Base-by-base conservation (phyloP, 2,113 vertebrate genomes). In the Anolis sagrei region DNA sequence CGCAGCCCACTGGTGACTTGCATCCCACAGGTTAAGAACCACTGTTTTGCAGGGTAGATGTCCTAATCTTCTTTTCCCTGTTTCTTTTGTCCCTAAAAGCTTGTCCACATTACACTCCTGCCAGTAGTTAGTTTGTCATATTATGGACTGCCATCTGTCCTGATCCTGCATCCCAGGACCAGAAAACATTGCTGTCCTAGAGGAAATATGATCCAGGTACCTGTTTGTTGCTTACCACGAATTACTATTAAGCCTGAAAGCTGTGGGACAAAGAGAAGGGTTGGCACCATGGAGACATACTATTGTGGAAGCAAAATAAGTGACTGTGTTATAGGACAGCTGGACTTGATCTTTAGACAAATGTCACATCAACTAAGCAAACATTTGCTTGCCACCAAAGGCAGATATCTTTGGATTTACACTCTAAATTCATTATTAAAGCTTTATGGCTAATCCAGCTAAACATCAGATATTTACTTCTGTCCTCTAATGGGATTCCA, bases 391-490 rank as follows among this genome's bases (percentile, higher is more conserved):
- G 73, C 88, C 78, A 77, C 86, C 44, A 80, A 91, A 49, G 36
- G 82, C 81, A 89, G 54, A 73, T 64, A 62, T 72, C 75, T 39
- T 77, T 70, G 64, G 29, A 64, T 81, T 88, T 92, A 88, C 90
- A 82, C 91, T 94, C 92, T 83, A 83, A 93, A 93, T 92, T 92
- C 77, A 87, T 94, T 90, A 89, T 89, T 85, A 84, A 82, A 88
- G 81, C 82, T 79, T 90, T 94, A 89, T 85, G 90, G 84, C 88
- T 93, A 87, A 94, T 92, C 78, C 91, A 91, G 92, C 85, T 91
- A 85, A 93, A 79, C 84, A 90, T 76, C 88, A 93, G 80, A 90
- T 83, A 87, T 90, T 92, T 89, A 69, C 84, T 90, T 92, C 89
- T 87, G 29, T 89, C 87, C 81, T 68, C 87, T 92, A 92, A 87